Evolutionary conservation across 2,888 invertebrate genomes (phyloP).

Genomic region (Platycheirus albimanus): DNA sequence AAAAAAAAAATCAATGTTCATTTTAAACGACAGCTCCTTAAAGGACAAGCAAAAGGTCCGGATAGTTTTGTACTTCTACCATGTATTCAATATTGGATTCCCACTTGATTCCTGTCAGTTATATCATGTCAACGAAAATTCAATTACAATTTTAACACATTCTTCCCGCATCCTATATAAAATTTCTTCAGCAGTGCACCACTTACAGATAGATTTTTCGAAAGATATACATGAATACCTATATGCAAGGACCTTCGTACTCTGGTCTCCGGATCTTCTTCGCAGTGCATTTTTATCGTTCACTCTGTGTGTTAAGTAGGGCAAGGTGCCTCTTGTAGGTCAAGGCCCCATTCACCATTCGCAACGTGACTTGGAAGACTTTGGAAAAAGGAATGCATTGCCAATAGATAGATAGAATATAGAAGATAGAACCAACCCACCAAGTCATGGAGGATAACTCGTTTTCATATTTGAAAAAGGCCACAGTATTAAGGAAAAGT

Average conservation of each 20-base stretch:
- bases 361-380: constrained; percentile 62
- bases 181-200: constrained; percentile 17
- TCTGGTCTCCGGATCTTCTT: constrained; percentile 2
- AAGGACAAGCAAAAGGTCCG: too few relatives aligned
- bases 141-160: constrained; percentile 61
- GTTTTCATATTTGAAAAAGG: constrained; percentile 15
- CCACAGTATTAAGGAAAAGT: constrained; percentile 44
- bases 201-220: constrained; percentile 14
- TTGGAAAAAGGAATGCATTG: constrained; percentile 18
- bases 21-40: too few relatives aligned
- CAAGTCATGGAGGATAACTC: constrained; percentile 2
- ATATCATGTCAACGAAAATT: constrained; percentile 49
- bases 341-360: constrained; percentile 59
- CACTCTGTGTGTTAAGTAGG: constrained; percentile 54
- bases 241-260: constrained; percentile 59
- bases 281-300: constrained; percentile 44
- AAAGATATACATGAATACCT: constrained; percentile 5
- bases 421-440: too few relatives aligned
- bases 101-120: constrained; percentile 57
- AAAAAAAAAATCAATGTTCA: too few relatives aligned
- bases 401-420: too few relatives aligned
- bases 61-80: too few relatives aligned
- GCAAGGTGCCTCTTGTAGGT: constrained; percentile 61
- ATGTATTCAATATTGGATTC: constrained; percentile 48
- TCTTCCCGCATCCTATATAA: constrained; percentile 14